Base-by-base conservation (phyloP, 2,113 vertebrate species). In the Emydura subglobosa region DNA sequence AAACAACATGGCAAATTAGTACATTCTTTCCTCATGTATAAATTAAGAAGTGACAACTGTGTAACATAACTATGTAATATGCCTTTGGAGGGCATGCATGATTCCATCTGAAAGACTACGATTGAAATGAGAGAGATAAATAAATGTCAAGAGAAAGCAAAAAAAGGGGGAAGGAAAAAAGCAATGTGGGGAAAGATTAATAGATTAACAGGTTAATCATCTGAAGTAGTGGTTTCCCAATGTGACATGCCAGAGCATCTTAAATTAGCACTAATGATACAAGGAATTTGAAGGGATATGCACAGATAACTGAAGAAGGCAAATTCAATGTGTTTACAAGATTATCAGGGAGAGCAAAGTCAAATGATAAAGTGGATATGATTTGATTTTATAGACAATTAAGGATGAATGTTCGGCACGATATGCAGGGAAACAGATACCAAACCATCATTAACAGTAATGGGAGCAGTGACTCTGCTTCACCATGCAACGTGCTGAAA, bases 361-460 rank as follows among this genome's bases (percentile, higher is more conserved):
- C 87, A 93, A 74, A 47, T 29, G 55, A 88, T 44, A 93, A 59
- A 91, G 81, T 22, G 50, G 49, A 87, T 93, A 94, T 76, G 82
- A 76, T 95, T 93, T 91, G 81, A 88, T 95, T 96, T 96, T 89
- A 89, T n/a, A 91, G 76, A 83, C 27, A 50, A 83, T 85, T 86
- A 89, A 16, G 49, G 47, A 44, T 8, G 91, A 92, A 74, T 6
- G 7, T 88, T 90, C 65, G 94, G 47, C 78, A 53, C 55, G 50
- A 78, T 51, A 13, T 53, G 88, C 4, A 90, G 68, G 82, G 86
- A 65, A 91, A 91, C 59, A 93, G n/a, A 91, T 76, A 93, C 24
- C 6, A 89, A 84, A n/a, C 86, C 96, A 94, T 92, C 92, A 65
- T 95, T 89, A 91, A 65, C 47, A 76, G 39, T 76, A 96, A 96